phyloP scores from a whole-genome alignment of 1,140 invertebrate genomes.

The Heterodera carotae region DNA sequence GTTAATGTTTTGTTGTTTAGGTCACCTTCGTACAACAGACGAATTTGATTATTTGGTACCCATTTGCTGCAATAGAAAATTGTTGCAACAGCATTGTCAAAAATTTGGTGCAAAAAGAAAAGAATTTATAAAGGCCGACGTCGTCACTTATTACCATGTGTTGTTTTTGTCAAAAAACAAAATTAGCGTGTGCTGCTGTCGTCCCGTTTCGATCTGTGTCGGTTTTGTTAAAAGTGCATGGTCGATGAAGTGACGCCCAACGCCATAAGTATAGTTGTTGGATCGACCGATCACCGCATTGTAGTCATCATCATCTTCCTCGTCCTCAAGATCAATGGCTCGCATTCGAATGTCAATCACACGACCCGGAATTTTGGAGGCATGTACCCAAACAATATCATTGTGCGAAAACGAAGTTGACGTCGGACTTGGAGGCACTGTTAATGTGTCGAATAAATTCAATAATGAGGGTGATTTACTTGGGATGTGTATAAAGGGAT shows the following conservation, averaged over 20 bases:
- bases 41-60: constrained; percentile 3
- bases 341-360: constrained; percentile 42
- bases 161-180: constrained; percentile 28
- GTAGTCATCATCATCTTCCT: constrained; percentile 4
- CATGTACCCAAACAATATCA: constrained; percentile 41
- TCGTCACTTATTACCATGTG: constrained; percentile 21
- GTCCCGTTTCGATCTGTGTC: background rate
- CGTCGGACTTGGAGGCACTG: constrained; percentile 30
- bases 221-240: constrained; percentile 28
- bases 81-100: background rate
- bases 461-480: background rate
- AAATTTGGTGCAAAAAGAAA: background rate
- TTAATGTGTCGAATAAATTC: constrained; percentile 7
- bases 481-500: too few species aligned
- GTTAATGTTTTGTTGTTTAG: background rate
- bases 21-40: background rate
- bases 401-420: constrained; percentile 37
- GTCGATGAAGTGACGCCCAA: constrained; percentile 26
- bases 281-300: background rate
- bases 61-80: background rate
- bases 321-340: constrained; percentile 5
- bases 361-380: constrained; percentile 37
- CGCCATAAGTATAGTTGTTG: background rate
- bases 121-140: background rate
- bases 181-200: constrained; percentile 16